phyloP scores from a whole-genome alignment of 2,113 vertebrate species.

The Myocastor coypus region DNA sequence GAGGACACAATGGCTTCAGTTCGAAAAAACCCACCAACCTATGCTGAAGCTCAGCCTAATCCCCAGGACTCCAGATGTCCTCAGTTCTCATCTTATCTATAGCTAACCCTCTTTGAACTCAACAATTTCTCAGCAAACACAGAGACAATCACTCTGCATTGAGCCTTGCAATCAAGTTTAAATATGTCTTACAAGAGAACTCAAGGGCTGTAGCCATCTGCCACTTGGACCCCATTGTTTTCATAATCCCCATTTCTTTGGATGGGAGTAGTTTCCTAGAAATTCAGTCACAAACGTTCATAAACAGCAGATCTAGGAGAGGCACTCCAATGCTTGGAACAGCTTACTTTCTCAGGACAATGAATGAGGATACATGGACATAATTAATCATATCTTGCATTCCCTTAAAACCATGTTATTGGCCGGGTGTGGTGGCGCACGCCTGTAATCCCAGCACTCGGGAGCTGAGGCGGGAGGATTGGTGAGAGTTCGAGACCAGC shows the following conservation, averaged over 20 bases:
- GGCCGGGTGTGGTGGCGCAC: too few relatives aligned
- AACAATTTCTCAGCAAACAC: background rate
- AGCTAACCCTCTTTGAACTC: background rate
- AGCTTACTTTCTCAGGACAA: background rate
- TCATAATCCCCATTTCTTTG: background rate
- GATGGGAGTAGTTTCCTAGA: background rate
- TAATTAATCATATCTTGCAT: background rate
- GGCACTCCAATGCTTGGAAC: background rate
- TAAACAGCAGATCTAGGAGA: fast-evolving
- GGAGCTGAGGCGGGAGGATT: too few relatives aligned
- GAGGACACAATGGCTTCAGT: background rate
- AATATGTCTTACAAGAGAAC: background rate
- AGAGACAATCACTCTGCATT: background rate
- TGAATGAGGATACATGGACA: too few relatives aligned
- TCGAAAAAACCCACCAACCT: background rate
- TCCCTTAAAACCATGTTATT: background rate
- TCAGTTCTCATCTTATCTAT: background rate
- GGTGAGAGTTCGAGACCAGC: too few relatives aligned
- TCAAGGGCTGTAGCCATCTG: background rate
- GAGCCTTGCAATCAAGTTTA: background rate
- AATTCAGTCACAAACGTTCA: background rate
- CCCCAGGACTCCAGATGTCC: background rate
- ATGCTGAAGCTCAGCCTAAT: background rate
- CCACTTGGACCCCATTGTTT: too few relatives aligned
- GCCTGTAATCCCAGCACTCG: too few relatives aligned